Conservation (phyloP, 2,113 vertebrate species). For the Hucho hucho region DNA sequence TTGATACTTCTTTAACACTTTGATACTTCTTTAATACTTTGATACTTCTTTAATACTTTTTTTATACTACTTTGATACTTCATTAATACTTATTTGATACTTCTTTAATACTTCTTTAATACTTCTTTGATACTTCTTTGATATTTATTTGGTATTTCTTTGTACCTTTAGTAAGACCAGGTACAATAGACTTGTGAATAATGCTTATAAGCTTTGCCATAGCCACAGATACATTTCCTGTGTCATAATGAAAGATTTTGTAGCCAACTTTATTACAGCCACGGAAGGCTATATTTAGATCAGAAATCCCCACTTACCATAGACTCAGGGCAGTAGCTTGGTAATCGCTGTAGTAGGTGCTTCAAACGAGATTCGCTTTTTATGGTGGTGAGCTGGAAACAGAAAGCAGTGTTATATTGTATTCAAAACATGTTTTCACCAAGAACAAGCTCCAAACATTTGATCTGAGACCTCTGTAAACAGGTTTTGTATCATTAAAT, state of each 20-base stretch:
- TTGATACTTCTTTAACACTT: no score
- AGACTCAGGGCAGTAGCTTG: constrained; percentile 90
- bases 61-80: no score
- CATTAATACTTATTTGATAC: no score
- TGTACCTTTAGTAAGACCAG: background rate
- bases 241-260: background rate
- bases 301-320: constrained; percentile 71
- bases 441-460: background rate
- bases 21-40: no score
- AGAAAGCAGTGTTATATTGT: background rate
- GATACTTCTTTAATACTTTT: no score
- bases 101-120: no score
- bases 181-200: background rate
- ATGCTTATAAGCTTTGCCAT: background rate
- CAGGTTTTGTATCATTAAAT: no score
- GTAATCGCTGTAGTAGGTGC: constrained; percentile 89
- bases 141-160: no score
- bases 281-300: background rate
- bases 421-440: background rate
- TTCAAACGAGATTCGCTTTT: constrained; percentile 95
- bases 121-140: no score
- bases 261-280: background rate
- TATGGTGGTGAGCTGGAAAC: constrained; percentile 68
- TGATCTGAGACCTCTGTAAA: no score
- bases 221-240: background rate